These are phyloP conservation scores for Hypanus sabinus DNA, from an alignment of 2,113 vertebrate species.

Conservation along the genomic window DNA sequence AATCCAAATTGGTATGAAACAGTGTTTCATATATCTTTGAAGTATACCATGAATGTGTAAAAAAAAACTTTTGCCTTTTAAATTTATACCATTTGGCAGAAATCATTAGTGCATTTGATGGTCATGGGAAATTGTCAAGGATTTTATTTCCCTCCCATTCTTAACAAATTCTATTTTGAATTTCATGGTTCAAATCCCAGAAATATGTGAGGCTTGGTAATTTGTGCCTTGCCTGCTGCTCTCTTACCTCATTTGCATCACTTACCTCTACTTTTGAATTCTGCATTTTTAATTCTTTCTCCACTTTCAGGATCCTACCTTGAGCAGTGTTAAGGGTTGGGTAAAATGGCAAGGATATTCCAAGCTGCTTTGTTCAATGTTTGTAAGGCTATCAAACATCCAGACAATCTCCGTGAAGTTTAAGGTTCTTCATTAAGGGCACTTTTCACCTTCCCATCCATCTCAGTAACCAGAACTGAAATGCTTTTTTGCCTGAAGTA, in stretches of 20 bases:
- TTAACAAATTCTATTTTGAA: background rate
- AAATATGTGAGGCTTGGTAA: background rate
- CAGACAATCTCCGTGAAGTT: background rate
- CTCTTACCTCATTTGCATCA: background rate
- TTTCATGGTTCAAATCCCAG: background rate
- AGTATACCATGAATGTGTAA: background rate
- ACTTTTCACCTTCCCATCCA: background rate
- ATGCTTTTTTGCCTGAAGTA: no score
- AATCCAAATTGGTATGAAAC: slow-evolving; percentile 24
- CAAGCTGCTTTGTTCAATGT: background rate
- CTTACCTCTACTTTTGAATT: background rate
- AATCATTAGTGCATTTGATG: background rate
- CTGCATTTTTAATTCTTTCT: background rate
- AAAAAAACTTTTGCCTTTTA: background rate
- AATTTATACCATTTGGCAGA: background rate
- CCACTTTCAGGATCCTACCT: background rate
- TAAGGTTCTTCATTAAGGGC: background rate
- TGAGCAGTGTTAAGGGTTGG: background rate
- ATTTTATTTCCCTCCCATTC: background rate
- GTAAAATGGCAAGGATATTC: background rate
- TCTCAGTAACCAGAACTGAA: background rate
- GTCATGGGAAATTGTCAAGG: background rate
- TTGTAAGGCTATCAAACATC: background rate
- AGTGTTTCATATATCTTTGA: slow-evolving; percentile 23
- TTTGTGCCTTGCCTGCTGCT: background rate